phyloP scores from a whole-genome alignment of 1,140 invertebrate genomes.

The Pogonognathellus flavescens region DNA sequence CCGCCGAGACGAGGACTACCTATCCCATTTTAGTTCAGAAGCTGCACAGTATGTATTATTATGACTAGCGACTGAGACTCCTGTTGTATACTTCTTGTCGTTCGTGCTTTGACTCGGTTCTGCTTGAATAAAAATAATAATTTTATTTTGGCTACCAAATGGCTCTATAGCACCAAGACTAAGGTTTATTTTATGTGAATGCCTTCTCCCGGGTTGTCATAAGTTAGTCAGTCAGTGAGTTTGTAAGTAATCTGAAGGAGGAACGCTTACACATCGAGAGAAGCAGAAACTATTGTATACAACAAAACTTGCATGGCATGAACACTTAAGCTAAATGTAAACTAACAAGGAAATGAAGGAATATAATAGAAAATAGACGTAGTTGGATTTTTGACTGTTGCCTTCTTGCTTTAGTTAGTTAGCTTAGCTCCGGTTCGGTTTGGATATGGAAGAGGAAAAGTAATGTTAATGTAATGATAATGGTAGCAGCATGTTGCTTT shows the following conservation, averaged over 20 bases:
- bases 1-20: not conserved
- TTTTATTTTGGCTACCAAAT: constrained; percentile 42
- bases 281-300: constrained; percentile 30
- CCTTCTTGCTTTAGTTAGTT: constrained; percentile 10
- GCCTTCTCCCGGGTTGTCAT: constrained; percentile 17
- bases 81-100: constrained; percentile 6
- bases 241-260: constrained; percentile 36
- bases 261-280: not conserved
- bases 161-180: constrained; percentile 32
- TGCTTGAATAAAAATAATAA: constrained; percentile 61
- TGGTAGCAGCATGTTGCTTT: constrained; percentile 48
- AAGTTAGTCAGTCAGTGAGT: constrained; percentile 35
- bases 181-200: constrained; percentile 49
- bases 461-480: constrained; percentile 49
- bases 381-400: constrained; percentile 34
- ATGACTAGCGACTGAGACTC: not conserved
- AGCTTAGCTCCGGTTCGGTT: not conserved
- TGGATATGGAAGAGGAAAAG: constrained; percentile 16
- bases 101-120: constrained; percentile 51
- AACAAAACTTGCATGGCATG: constrained; percentile 25
- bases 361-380: constrained; percentile 44
- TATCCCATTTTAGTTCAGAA: not conserved
- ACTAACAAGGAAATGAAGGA: constrained; percentile 50
- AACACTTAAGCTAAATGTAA: constrained; percentile 49
- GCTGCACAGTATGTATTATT: not conserved